A percentile compares a stretch with the other conserved stretches of the same genome.
phyloP scores from a whole-genome alignment of 2,888 invertebrate genomes.

The Lobophora halterata region DNA sequence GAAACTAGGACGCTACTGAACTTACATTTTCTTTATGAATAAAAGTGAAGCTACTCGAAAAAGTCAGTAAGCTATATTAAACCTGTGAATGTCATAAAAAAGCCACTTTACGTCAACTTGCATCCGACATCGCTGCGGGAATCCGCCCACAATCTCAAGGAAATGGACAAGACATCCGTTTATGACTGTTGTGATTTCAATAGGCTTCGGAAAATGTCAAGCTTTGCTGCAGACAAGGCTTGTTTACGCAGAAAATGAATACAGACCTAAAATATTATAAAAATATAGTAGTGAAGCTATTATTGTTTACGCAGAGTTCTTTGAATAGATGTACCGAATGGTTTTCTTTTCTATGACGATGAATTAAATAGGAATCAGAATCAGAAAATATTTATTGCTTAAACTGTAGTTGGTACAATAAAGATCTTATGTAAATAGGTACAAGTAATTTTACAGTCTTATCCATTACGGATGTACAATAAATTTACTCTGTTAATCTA shows the following conservation, averaged over 20 bases:
- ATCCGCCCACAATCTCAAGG: conserved; percentile 34
- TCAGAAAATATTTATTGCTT: too few relatives aligned
- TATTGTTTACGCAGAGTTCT: too few relatives aligned
- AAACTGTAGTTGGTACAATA: too few relatives aligned
- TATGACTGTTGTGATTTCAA: conserved; percentile 45
- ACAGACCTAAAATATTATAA: conserved; percentile 1
- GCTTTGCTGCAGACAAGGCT: conserved; percentile 17
- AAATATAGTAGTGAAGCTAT: too few relatives aligned
- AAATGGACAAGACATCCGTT: conserved; percentile 42
- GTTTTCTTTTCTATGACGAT: too few relatives aligned
- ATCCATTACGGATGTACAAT: too few relatives aligned
- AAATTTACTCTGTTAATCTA: too few relatives aligned
- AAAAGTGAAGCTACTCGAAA: conserved; percentile 51
- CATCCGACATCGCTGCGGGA: conserved; percentile 37
- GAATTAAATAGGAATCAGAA: too few relatives aligned
- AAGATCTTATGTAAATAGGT: too few relatives aligned
- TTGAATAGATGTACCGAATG: too few relatives aligned
- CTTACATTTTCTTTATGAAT: neutral
- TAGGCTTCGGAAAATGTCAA: conserved; percentile 26
- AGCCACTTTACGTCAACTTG: conserved; percentile 34
- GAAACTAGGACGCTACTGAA: too few relatives aligned
- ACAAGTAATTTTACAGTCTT: too few relatives aligned
- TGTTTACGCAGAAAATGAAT: conserved; percentile 9
- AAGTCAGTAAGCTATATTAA: conserved; percentile 41
- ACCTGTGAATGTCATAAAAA: conserved; percentile 46